These are phyloP conservation scores for Oithona nana DNA, from an alignment of 2,888 invertebrate species.

Conservation along the genomic window DNA sequence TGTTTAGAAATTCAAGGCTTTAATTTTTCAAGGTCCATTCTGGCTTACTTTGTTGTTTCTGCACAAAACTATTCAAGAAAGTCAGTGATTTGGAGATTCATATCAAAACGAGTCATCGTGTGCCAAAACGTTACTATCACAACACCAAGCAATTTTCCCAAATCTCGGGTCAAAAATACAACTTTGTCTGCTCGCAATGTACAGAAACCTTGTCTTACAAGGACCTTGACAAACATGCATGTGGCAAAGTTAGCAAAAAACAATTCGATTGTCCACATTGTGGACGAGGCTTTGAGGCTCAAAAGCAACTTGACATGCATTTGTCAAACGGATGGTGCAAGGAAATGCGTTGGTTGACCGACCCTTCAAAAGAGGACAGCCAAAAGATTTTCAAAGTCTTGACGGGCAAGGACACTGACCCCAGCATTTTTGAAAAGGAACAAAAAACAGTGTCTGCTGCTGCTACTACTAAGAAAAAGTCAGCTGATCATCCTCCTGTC, in stretches of 20 bases:
- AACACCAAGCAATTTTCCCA: not conserved
- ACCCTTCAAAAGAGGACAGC: not conserved
- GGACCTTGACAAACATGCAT: not conserved
- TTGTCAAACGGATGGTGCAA: slow-evolving; percentile 13
- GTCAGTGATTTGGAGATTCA: slow-evolving; percentile 13
- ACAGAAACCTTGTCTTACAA: not conserved
- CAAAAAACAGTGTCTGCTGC: too few species aligned
- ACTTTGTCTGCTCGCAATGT: slow-evolving; percentile 4
- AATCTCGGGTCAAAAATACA: slow-evolving; percentile 9
- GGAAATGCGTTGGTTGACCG: not conserved
- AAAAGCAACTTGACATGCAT: slow-evolving; percentile 7
- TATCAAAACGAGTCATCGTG: not conserved
- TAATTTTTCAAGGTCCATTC: slow-evolving; percentile 3
- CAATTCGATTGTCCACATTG: slow-evolving; percentile 2
- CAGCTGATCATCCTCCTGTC: too few species aligned
- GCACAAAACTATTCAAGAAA: slow-evolving; percentile 9
- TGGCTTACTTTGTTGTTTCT: slow-evolving; percentile 12
- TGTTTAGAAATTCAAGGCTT: not conserved
- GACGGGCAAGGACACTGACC: slow-evolving; percentile 3
- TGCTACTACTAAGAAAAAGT: too few species aligned
- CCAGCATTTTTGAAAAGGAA: not conserved
- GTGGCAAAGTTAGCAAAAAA: not conserved
- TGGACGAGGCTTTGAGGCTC: not conserved
- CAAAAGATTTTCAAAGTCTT: slow-evolving; percentile 2
- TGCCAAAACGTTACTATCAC: slow-evolving; percentile 1